A percentile compares a stretch with the other conserved stretches of the same genome.
phyloP scores from a whole-genome alignment of 1,140 invertebrate species.

The Mylabris phalerata region DNA sequence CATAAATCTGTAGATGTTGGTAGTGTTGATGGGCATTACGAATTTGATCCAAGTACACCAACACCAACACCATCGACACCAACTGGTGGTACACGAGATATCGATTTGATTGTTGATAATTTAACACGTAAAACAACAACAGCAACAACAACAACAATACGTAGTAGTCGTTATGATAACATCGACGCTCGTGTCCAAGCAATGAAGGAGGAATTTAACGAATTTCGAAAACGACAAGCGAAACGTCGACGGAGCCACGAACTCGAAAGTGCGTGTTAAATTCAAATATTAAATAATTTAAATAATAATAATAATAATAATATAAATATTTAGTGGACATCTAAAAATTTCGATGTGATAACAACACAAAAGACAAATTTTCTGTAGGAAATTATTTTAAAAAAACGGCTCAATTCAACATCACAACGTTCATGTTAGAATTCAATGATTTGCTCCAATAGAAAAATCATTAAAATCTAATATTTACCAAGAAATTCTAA shows the following conservation, averaged over 20 bases:
- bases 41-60: constrained; percentile 75
- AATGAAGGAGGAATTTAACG: constrained; percentile 92
- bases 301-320: no score
- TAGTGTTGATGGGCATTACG: constrained; percentile 92
- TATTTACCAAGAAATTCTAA: constrained; percentile 36
- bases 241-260: constrained; percentile 59
- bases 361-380: not conserved
- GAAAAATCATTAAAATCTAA: not conserved
- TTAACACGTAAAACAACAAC: constrained; percentile 40
- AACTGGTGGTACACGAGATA: constrained; percentile 50
- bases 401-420: not conserved
- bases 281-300: no score
- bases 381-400: constrained; percentile 3
- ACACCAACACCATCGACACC: constrained; percentile 70
- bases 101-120: constrained; percentile 39
- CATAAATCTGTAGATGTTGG: constrained; percentile 62
- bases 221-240: constrained; percentile 82
- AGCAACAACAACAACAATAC: constrained; percentile 37
- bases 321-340: no score
- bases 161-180: constrained; percentile 60
- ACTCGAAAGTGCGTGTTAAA: constrained; percentile 69
- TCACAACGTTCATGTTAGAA: not conserved
- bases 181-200: constrained; percentile 86
- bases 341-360: no score
- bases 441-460: not conserved